Evolutionary conservation across 2,888 invertebrate species (phyloP), one percentile per base, ranked within the genome.

Genomic region (Patella depressa): DNA sequence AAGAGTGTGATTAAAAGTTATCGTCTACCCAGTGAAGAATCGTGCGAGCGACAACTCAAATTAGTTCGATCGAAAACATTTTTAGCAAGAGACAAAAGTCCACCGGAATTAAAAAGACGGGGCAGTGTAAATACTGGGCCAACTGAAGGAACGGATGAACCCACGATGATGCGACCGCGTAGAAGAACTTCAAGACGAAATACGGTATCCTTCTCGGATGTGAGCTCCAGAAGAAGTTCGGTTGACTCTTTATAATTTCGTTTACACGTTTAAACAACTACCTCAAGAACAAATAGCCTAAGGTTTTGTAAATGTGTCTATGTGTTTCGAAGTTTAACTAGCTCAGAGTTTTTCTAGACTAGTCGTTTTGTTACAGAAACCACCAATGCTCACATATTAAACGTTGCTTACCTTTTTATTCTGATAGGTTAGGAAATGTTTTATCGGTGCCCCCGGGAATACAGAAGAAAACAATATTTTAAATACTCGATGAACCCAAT

Each of bases 191-290:
- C 19, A 9, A 24, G 24, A 24, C 65, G 65, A 19, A 19, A 65
- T 24, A 65, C 19, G 2, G 65, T 65, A 24, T 19, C 65, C 19
- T 65, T 65, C 24, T 65, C 65, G 11, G 65, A 65, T 65, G 7
- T 65, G 24, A 65, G 65, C 24, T 65, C 65, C 15, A 65, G 65
- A 65, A 65, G 65, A 65, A 65, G 65, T 24, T 65, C 65, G 9
- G 65, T 65, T 9, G 65, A 65, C 14, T 65, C 65, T 19, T 45
- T 45, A 45, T 45, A 45, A 45, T 45, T 7, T 45, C 7, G 45
- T 45, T 9, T 45, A 45, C 45, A 45, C 45, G 45, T 45, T 45
- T 45, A 45, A 9, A 45, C 45, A 45, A 45, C 45, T 45, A 45
- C 45, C 45, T 45, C 45, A 45, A 45, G 45, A 45, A 45, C 45